Conservation (phyloP, 2,113 vertebrate genomes). For the Microtus montanus region DNA sequence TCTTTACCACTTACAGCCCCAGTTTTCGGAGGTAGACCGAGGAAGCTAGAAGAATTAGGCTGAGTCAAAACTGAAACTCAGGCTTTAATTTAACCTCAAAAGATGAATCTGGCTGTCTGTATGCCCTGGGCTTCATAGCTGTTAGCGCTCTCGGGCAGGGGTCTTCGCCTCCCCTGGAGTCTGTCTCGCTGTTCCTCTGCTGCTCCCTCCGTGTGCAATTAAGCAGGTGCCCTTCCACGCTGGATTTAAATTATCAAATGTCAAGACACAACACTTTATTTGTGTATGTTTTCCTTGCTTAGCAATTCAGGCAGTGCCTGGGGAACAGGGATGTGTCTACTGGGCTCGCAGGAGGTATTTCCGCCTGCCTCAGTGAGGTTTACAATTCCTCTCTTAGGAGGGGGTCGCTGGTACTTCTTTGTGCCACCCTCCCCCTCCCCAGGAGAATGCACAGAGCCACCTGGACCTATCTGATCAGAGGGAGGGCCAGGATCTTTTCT, state of each 20-base stretch:
- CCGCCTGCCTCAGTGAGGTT: background rate
- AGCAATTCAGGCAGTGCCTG: slow-evolving; percentile 37
- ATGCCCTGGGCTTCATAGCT: slow-evolving; percentile 39
- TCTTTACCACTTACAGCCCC: slow-evolving; percentile 73
- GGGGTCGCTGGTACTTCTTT: slow-evolving; percentile 14
- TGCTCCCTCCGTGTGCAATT: slow-evolving; percentile 49
- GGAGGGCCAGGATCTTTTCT: slow-evolving; percentile 28
- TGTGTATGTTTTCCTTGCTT: slow-evolving; percentile 62
- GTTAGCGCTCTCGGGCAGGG: slow-evolving; percentile 59
- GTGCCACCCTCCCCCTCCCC: background rate
- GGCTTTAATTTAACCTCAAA: slow-evolving; percentile 80
- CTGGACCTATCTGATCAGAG: background rate
- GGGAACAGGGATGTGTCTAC: slow-evolving; percentile 40
- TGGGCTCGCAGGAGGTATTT: background rate
- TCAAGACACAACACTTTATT: slow-evolving; percentile 71
- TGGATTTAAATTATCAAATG: slow-evolving; percentile 64
- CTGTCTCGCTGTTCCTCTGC: slow-evolving; percentile 19
- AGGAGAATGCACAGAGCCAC: background rate
- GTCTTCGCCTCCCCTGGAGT: slow-evolving; percentile 1
- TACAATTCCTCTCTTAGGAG: slow-evolving; percentile 32
- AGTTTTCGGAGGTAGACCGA: slow-evolving; percentile 74
- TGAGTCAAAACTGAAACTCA: slow-evolving; percentile 69
- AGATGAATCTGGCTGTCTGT: slow-evolving; percentile 66
- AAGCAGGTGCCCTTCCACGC: slow-evolving; percentile 60
- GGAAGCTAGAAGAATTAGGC: slow-evolving; percentile 52